Base-by-base conservation (phyloP, 2,888 invertebrate genomes). In the Drosophila quasianomalipes region DNA sequence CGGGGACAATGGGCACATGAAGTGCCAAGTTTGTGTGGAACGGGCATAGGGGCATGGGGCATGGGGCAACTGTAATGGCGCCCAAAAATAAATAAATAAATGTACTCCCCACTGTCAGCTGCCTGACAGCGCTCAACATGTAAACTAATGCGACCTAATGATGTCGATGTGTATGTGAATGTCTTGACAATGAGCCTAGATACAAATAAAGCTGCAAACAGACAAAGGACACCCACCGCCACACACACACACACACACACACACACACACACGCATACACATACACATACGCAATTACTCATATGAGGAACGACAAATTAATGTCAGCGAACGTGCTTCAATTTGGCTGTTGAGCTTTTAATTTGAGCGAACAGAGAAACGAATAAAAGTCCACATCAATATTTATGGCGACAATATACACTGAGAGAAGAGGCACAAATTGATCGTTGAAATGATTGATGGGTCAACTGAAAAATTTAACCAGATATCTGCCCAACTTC, bases 291-390 rank as follows among this genome's bases (percentile, higher is more conserved):
- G 69, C 72, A 80, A 79, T 80, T 76, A 79, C 79, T 80, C 79
- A 79, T 79, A 80, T 80, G 69, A 73, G 71, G 71, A 67, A 76
- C 70, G 76, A 83, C 70, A 83, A 84, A 74, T 73, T 77, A 83
- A 82, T 76, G 82, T 82, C 83, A 74, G 69, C 64, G 83, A 77
- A 82, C 82, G 82, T 82, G 82, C 83, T 77, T 77, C 82, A 82
- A 82, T 82, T 82, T 82, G 82, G 73, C 62, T 72, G 65, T 74
- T 83, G 64, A 82, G 80, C 80, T 81, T 81, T 81, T 80, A 80
- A 80, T 80, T 81, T 68, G 74, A 58, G 77, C 64, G 33, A 35
- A 37, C 37, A 33, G 30, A 62, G 57, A 54, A 22, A 35, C 35
- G 9, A 9, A 47, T 47, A 47, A 47, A 47, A 47, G 14, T 47